Evolutionary conservation across 2,113 vertebrate genomes (phyloP).

Genomic region (Furnarius figulus): DNA sequence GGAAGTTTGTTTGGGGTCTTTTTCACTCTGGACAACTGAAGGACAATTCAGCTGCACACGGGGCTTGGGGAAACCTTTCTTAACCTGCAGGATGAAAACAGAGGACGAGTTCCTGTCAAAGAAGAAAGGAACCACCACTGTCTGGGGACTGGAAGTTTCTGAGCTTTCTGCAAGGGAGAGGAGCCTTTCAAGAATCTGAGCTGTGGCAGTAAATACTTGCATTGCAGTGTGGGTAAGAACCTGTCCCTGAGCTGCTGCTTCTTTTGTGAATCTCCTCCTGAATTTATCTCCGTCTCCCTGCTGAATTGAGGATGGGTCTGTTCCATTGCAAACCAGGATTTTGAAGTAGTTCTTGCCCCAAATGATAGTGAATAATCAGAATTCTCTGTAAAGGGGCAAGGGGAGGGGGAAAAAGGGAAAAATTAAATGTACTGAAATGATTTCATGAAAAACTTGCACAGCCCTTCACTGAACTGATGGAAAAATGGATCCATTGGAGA

Average conservation of each 20-base stretch:
- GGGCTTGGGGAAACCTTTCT: background rate
- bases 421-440: background rate
- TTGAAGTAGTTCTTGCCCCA: background rate
- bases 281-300: background rate
- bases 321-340: background rate
- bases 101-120: background rate
- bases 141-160: background rate
- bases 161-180: background rate
- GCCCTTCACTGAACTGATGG: background rate
- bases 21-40: background rate
- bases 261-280: background rate
- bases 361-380: background rate
- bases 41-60: background rate
- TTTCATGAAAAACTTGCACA: background rate
- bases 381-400: background rate
- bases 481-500: background rate
- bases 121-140: background rate
- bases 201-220: background rate
- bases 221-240: background rate
- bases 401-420: background rate
- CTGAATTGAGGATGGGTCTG: background rate
- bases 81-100: background rate
- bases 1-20: fast-evolving
- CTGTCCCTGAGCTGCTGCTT: background rate
- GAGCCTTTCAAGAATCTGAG: background rate